Percentiles rank a stretch among this genome's conserved stretches.
phyloP scores from a whole-genome alignment of 2,797 vertebrate genomes.

The Propithecus deckenii region DNA sequence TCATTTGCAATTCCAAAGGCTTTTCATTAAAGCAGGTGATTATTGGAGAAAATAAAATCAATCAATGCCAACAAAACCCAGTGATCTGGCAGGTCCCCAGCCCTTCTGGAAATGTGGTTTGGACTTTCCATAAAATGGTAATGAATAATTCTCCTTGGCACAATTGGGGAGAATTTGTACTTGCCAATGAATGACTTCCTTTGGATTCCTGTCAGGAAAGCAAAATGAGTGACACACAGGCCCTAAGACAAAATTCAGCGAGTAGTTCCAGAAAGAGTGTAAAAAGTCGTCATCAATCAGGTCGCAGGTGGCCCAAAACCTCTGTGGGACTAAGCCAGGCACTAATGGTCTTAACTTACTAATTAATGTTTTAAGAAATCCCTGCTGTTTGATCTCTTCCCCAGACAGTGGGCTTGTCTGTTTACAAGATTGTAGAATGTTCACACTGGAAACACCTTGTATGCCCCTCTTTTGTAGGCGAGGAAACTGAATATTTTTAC shows the following conservation, averaged over 20 bases:
- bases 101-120: constrained; percentile 32
- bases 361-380: constrained; percentile 49
- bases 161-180: background rate
- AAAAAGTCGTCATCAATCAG: constrained; percentile 17
- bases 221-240: background rate
- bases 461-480: background rate
- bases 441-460: background rate
- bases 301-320: background rate
- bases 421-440: background rate
- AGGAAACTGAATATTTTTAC: background rate
- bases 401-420: background rate
- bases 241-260: background rate
- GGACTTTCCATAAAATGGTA: constrained; percentile 7
- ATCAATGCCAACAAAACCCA: background rate
- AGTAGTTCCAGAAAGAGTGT: background rate
- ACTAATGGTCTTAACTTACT: background rate
- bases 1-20: background rate
- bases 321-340: constrained; percentile 7
- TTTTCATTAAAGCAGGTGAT: constrained; percentile 7
- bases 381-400: background rate
- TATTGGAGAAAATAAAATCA: background rate
- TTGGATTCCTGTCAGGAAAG: constrained; percentile 36
- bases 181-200: constrained; percentile 27
- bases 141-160: constrained; percentile 49
- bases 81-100: background rate